These are phyloP conservation scores for Apamea monoglypha DNA, from an alignment of 2,888 invertebrate genomes.

Conservation along the genomic window DNA sequence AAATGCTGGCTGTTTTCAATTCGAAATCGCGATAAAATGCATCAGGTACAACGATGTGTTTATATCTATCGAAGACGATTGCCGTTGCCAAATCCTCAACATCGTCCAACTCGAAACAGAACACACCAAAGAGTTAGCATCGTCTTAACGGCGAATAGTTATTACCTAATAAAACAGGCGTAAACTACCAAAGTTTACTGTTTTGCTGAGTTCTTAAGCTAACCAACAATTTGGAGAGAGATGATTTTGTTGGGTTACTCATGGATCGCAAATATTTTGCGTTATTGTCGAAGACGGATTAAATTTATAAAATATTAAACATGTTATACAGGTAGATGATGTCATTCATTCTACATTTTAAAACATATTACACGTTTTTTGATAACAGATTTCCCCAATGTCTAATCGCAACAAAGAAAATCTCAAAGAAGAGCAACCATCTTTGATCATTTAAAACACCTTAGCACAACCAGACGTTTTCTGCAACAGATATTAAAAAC, in stretches of 20 bases:
- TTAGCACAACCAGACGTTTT: background rate
- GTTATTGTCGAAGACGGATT: background rate
- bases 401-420: background rate
- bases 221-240: conserved; percentile 16
- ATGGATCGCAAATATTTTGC: background rate
- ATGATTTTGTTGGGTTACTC: background rate
- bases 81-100: background rate
- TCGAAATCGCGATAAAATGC: background rate
- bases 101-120: conserved; percentile 14
- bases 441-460: background rate
- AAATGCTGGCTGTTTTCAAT: conserved; percentile 9
- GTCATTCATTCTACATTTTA: conserved; percentile 7
- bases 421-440: background rate
- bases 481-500: conserved; percentile 4
- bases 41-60: background rate
- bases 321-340: conserved; percentile 3
- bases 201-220: conserved; percentile 33
- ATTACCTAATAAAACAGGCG: conserved; percentile 51
- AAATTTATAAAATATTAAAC: background rate
- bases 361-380: conserved; percentile 11
- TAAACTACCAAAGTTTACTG: conserved; percentile 51
- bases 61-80: background rate
- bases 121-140: conserved; percentile 8
- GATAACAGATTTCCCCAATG: background rate
- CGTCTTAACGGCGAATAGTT: conserved; percentile 39